phyloP scores from a whole-genome alignment of 2,113 vertebrate genomes.

The Agapornis roseicollis region DNA sequence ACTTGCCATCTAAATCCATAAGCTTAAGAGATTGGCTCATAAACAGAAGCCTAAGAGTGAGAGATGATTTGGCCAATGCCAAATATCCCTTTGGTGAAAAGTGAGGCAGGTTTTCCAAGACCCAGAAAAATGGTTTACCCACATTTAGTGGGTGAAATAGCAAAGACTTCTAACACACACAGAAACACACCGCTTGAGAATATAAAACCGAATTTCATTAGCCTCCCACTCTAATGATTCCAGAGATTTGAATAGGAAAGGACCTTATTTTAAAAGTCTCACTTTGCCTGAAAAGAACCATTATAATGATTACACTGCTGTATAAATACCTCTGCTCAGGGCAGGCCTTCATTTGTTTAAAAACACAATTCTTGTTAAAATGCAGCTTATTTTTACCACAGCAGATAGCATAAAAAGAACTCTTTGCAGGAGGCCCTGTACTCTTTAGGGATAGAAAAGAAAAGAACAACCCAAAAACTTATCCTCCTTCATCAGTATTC shows the following conservation, averaged over 20 bases:
- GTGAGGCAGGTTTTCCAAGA: not conserved
- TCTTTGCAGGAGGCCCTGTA: not conserved
- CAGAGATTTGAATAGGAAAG: not conserved
- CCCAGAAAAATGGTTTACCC: not conserved
- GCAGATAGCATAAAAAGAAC: not conserved
- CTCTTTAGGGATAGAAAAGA: not conserved
- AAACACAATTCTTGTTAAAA: slow-evolving; percentile 11
- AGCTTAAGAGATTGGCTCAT: not conserved
- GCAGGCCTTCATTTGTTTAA: not conserved
- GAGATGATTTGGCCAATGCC: not conserved
- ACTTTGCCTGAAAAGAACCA: not conserved
- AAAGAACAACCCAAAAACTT: not conserved
- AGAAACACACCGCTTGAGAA: not conserved
- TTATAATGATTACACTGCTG: not conserved
- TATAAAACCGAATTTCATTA: not conserved
- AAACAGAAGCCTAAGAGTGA: not conserved
- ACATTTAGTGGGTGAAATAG: not conserved
- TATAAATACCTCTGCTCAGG: not conserved
- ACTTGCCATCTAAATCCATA: not conserved
- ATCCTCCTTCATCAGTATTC: not conserved
- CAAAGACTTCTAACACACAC: not conserved
- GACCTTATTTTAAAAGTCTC: not conserved
- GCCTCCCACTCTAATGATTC: not conserved
- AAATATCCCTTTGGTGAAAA: not conserved
- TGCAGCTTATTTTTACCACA: not conserved